Conservation (phyloP, 2,113 vertebrate species). For the Psilopsiagon aymara region DNA sequence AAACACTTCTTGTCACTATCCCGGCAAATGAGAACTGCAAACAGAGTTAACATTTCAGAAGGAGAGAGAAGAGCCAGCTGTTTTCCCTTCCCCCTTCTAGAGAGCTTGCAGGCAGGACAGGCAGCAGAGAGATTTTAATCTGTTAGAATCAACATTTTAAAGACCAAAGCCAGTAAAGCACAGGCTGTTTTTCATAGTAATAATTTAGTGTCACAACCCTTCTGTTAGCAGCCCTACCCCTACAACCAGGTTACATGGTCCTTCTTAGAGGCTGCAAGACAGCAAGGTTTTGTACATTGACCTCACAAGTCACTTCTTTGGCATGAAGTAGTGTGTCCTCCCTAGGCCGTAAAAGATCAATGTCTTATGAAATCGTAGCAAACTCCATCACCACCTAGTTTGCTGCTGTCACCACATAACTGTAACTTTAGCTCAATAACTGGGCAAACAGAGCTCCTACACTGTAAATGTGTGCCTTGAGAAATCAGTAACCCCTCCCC, state of each 20-base stretch:
- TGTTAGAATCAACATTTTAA: conserved; percentile 3
- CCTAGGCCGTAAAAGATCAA: background rate
- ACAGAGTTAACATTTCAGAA: conserved; percentile 9
- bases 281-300: fast-evolving
- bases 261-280: background rate
- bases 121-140: background rate
- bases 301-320: background rate
- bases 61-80: conserved; percentile 21
- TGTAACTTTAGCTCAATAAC: background rate
- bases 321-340: background rate
- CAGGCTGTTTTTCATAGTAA: background rate
- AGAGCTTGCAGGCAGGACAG: background rate
- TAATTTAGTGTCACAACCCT: background rate
- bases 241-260: background rate
- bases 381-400: background rate
- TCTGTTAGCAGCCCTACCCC: background rate
- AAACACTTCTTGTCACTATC: background rate
- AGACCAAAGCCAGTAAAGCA: background rate
- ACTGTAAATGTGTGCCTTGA: background rate
- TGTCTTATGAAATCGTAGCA: background rate
- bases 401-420: background rate
- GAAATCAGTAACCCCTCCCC: background rate
- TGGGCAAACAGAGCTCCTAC: background rate
- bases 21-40: background rate
- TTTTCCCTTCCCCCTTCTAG: background rate